Conservation (phyloP, 2,888 invertebrate genomes). For the Prosapia bicincta region DNA sequence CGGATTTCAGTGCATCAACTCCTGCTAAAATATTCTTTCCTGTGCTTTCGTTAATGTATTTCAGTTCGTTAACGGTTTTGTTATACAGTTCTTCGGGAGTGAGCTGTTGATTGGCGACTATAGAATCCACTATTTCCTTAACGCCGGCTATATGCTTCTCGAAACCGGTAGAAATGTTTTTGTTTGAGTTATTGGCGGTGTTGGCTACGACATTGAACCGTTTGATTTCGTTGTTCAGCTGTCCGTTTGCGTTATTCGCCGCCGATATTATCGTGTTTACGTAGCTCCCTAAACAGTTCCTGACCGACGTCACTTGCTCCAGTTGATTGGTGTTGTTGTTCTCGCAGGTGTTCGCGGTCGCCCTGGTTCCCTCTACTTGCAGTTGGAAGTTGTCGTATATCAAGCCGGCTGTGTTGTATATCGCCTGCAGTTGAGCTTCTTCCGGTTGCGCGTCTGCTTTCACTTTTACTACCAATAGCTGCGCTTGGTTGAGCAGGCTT, state of each 20-base stretch:
- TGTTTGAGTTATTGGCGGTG: neutral
- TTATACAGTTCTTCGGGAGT: neutral
- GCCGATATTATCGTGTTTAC: neutral
- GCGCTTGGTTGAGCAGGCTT: neutral
- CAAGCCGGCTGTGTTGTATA: neutral
- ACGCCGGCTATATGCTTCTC: neutral
- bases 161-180: neutral
- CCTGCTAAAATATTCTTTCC: neutral
- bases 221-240: neutral
- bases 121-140: neutral
- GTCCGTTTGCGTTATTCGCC: neutral
- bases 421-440: neutral
- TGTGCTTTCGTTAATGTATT: neutral
- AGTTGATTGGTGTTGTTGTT: neutral
- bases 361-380: neutral
- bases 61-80: neutral
- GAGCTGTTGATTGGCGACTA: neutral
- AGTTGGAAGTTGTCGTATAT: neutral
- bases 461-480: neutral
- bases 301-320: neutral
- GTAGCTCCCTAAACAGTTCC: neutral
- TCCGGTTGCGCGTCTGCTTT: neutral
- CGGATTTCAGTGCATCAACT: neutral
- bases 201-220: neutral
- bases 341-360: neutral